Percentiles rank a stretch among this genome's conserved stretches.
These are phyloP conservation scores for Heliconius charithonia DNA, from an alignment of 2,888 invertebrate genomes.

Conservation along the genomic window DNA sequence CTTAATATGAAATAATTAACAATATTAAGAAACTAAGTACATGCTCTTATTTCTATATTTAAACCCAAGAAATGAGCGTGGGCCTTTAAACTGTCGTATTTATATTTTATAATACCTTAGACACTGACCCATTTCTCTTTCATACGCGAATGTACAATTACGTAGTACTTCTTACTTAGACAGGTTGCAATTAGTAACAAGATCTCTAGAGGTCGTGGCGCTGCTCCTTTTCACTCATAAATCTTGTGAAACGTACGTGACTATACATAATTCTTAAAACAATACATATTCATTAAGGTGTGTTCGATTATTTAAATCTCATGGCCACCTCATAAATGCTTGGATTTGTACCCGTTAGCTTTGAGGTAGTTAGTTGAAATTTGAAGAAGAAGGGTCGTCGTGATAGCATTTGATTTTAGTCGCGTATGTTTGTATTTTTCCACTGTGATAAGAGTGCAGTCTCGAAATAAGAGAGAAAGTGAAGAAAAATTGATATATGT, in stretches of 20 bases:
- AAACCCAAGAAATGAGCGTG: not conserved
- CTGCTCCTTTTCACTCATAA: conserved; percentile 43
- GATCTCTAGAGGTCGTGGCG: conserved; percentile 41
- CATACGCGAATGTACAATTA: conserved; percentile 27
- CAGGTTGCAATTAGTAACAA: conserved; percentile 45
- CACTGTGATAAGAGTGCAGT: too few relatives aligned
- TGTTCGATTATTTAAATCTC: conserved; percentile 31
- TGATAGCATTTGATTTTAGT: too few relatives aligned
- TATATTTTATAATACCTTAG: conserved; percentile 20
- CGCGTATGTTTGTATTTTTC: too few relatives aligned
- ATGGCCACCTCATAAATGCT: not conserved
- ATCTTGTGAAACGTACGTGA: conserved; percentile 43
- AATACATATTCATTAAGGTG: conserved; percentile 40
- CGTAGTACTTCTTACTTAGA: conserved; percentile 32
- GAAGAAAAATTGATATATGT: not conserved
- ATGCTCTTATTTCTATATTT: not conserved
- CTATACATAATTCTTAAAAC: conserved; percentile 42
- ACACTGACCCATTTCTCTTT: conserved; percentile 29
- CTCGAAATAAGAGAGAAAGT: too few relatives aligned
- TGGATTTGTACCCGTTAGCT: not conserved
- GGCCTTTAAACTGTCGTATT: not conserved
- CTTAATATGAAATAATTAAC: not conserved
- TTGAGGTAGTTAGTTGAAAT: not conserved
- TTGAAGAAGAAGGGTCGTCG: not conserved
- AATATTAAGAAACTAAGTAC: not conserved